Base-by-base conservation (phyloP, 1,140 invertebrate species). In the Drosophila baimaii region DNA sequence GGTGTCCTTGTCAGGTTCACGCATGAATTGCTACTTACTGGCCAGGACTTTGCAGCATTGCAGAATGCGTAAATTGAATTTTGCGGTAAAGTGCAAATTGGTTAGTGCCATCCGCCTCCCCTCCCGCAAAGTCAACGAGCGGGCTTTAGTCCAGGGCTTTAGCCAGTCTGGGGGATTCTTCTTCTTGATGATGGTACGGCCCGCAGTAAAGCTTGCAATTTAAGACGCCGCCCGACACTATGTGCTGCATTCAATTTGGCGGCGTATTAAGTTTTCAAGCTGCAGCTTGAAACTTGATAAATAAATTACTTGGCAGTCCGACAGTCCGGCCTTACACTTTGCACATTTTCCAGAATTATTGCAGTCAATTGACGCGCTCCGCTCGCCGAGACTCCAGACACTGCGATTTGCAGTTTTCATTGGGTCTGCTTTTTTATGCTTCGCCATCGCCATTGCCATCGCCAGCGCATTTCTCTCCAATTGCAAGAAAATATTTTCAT, bases 211-310 rank as follows among this genome's bases (percentile, higher is more conserved):
- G 33, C 33, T n/a, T 37, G 49, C 33, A 69, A 70, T 70, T 70
- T 56, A 64, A 74, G 72, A 49, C 10, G 33, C 10, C 41, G 43
- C 43, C 63, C 44, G 44, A 35, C 61, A 35, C 61, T 37, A 31
- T 46, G 46, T 33, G 46, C 41, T 71, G 84, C 84, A 80, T 88
- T 88, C 84, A 88, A 88, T 88, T 84, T 89, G 63, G 85, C 74
- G 69, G 70, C 69, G 85, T 84, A 90, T 89, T 89, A 89, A 89
- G 85, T 89, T 89, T 89, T 89, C 85, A 84, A 78, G 84, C 77
- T 84, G 59, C 70, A 77, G 84, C 83, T 89, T 84, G 84, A 89
- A 89, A 89, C 84, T 89, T 89, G 84, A 89, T 89, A 89, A 89
- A 89, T 89, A 89, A 89, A 89, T 89, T 89, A 89, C 84, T 89